A percentile compares a stretch with the other conserved stretches of the same genome.
These are phyloP conservation scores for Pelochelys cantorii DNA, from an alignment of 2,797 vertebrate genomes.

Conservation along the genomic window DNA sequence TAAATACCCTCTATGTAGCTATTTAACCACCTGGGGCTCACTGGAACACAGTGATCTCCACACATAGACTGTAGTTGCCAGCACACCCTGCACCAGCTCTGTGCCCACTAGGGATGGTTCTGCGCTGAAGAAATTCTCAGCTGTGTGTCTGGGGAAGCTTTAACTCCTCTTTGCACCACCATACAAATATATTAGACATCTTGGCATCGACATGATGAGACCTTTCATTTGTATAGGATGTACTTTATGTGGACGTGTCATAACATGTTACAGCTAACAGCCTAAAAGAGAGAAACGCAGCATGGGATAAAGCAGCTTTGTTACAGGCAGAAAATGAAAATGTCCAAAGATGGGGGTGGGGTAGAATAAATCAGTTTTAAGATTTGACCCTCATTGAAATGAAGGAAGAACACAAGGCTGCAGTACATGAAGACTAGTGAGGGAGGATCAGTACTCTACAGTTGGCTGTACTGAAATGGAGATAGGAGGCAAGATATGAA, in stretches of 20 bases:
- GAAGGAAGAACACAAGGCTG: neutral
- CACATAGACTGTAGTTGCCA: accelerated
- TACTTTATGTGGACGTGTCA: neutral
- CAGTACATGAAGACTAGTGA: neutral
- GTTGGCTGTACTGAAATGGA: neutral
- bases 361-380: neutral
- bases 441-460: neutral
- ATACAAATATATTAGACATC: neutral
- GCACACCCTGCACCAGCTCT: neutral
- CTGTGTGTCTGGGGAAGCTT: neutral
- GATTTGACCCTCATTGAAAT: neutral
- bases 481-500: neutral
- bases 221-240: neutral
- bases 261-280: neutral
- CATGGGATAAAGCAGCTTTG: neutral
- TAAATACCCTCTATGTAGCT: neutral
- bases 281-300: neutral
- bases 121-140: neutral
- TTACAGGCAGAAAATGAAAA: neutral
- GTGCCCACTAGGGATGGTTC: accelerated
- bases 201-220: neutral
- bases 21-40: neutral
- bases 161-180: neutral
- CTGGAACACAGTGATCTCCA: neutral
- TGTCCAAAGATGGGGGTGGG: neutral